A percentile compares a stretch with the other conserved stretches of the same genome.
Evolutionary conservation across 1,140 invertebrate genomes (phyloP).

Genomic region (Drosophila athabasca): DNA sequence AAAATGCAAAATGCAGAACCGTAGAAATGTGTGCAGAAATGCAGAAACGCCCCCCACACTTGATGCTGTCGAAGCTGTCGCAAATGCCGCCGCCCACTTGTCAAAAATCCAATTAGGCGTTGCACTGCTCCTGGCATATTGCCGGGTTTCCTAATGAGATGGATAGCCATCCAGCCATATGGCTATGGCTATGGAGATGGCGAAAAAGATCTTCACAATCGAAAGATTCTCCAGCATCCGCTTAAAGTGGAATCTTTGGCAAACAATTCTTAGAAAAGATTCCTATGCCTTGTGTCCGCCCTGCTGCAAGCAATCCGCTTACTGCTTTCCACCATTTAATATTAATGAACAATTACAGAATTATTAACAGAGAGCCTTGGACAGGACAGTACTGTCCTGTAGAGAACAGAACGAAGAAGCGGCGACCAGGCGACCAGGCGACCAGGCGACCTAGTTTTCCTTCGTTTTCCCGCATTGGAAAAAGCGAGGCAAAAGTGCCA

Average conservation of each 20-base stretch:
- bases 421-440: neutral
- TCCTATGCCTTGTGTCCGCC: neutral
- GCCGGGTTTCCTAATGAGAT: conserved; percentile 36
- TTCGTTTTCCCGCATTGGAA: conserved; percentile 12
- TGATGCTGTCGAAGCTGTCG: conserved; percentile 24
- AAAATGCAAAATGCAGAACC: too few relatives aligned
- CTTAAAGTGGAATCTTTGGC: too few relatives aligned
- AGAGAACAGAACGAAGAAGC: neutral
- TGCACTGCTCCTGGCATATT: conserved; percentile 42
- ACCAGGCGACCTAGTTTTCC: conserved; percentile 40
- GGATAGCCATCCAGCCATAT: neutral
- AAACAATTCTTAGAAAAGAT: neutral
- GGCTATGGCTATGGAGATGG: too few relatives aligned
- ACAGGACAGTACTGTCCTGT: neutral
- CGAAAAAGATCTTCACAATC: too few relatives aligned
- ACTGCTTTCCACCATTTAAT: conserved; percentile 17
- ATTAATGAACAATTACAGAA: conserved; percentile 50
- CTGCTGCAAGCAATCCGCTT: conserved; percentile 22
- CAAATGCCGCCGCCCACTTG: conserved; percentile 43
- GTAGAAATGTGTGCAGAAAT: too few relatives aligned
- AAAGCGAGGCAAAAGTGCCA: conserved; percentile 24
- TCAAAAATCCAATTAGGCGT: conserved; percentile 75
- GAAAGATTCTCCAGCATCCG: too few relatives aligned
- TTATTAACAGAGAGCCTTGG: conserved; percentile 37
- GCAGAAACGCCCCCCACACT: neutral